Base-by-base conservation (phyloP, 2,113 vertebrate genomes). In the Echinops telfairi region DNA sequence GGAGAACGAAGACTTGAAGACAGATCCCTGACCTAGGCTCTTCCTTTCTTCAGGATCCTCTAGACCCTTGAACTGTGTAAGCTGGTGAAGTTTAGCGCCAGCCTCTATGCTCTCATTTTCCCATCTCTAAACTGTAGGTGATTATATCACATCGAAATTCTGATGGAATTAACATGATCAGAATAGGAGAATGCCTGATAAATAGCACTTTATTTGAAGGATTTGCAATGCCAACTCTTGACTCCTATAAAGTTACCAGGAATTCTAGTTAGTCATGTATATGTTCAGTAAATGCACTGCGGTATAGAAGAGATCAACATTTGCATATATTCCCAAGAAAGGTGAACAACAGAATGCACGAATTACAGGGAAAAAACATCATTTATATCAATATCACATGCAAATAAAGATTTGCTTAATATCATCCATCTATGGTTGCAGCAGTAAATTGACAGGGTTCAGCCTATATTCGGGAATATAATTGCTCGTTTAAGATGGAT, bases 31-130 rank as follows among this genome's bases (percentile, higher is more conserved):
- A 68, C 2, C 22, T 5, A 43, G 4, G 25, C 10, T 81, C 23
- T 53, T 57, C 2, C 9, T 1, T 70, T 31, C 29, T 36, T 2
- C 22, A 11, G 19, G 10, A 0, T 1, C 0, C 1, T 66, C 20
- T 70, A 23, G 16, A 64, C 64, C 6, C 81, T 36, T 29, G 4
- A 60, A 25, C 11, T 10, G 68, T 38, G 38, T 70, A 27, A 11
- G 73, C 10, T 12, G 43, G 16, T 14, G 4, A 23, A 57, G 8
- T 11, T 33, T 2, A 79, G 11, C 15, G n/a, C 8, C n/a, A 31
- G 20, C 20, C 17, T 60, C 14, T 57, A 1, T 40, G 15, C 60
- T 27, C 16, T 38, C 36, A 2, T 36, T 47, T 86, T 83, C 66
- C 15, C 29, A 79, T 57, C 14, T 43, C 3, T 16, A 64, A 92